Evolutionary conservation across 2,888 invertebrate genomes (phyloP).

Genomic region (Diarsia dahlii): DNA sequence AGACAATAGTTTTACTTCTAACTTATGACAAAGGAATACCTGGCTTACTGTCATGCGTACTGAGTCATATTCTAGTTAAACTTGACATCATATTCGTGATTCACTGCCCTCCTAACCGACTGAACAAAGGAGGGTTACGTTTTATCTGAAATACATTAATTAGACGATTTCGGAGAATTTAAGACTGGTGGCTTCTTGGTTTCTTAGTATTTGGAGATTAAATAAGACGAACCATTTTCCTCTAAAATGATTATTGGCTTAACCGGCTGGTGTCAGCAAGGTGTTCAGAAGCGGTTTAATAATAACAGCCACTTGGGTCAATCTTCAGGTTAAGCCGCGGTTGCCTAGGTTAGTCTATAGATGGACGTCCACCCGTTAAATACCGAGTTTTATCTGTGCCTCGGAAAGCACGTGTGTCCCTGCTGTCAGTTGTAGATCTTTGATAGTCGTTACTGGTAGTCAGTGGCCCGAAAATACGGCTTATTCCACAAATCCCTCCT

Average conservation of each 20-base stretch:
- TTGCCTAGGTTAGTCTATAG: too few species aligned
- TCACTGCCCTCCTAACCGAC: constrained; percentile 16
- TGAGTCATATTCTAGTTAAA: constrained; percentile 51
- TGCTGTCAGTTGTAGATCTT: too few species aligned
- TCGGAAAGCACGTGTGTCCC: too few species aligned
- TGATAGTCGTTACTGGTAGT: too few species aligned
- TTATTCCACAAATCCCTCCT: too few species aligned
- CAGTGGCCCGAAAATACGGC: too few species aligned
- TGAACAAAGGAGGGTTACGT: constrained; percentile 37
- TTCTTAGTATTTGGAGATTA: constrained; percentile 4
- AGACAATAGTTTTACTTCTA: constrained; percentile 10
- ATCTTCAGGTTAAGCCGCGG: too few species aligned
- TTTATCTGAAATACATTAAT: constrained; percentile 7
- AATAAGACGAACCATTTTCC: background rate
- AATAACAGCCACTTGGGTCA: too few species aligned
- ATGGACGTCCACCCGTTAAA: too few species aligned
- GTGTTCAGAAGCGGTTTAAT: background rate
- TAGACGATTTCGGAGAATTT: constrained; percentile 36
- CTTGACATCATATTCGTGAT: constrained; percentile 45
- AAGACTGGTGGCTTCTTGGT: background rate
- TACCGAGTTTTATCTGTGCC: too few species aligned
- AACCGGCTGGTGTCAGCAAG: background rate
- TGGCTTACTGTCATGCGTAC: background rate
- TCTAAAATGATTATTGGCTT: background rate
- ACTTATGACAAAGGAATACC: constrained; percentile 42